Base-by-base conservation (phyloP, 1,140 invertebrate species). In the Notospermus geniculatus region DNA sequence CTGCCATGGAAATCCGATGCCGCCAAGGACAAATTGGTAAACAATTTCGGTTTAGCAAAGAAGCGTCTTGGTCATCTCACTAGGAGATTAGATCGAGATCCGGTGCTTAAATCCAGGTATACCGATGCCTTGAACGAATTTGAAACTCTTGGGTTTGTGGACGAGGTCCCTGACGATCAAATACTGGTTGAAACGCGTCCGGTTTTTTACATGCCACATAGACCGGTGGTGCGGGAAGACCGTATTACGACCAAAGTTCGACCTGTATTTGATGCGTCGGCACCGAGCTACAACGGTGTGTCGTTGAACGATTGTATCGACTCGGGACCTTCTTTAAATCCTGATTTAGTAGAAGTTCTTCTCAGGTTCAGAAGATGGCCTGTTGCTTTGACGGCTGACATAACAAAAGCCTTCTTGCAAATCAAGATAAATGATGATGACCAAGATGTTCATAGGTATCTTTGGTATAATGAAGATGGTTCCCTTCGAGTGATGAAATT, bases 191-290 rank as follows among this genome's bases (percentile, higher is more conserved):
- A n/a, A n/a, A 5, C 54, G 2, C n/a, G 9, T 29, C 54, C 54
- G 7, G n/a, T 27, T 9, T 55, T n/a, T 73, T 75, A 84, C 78
- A 74, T 83, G 9, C 79, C 82, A 1, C 83, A 84, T 71, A 80
- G 82, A 41, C 58, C 54, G 0, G 77, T 84, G 0, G 61, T 75
- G 5, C 66, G 67, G 9, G 60, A 64, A 57, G 70, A 65, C 28
- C 64, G 65, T 19, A 43, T 22, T 0, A 75, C 76, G 1, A 75
- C 77, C 1, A 77, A 81, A 64, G 50, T 75, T 0, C 65, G 80
- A 1, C 65, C 74, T 13, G 79, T 82, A 2, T 80, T 79, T 57
- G 79, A 82, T 65, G 76, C 71, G 0, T 76, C 74, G 11, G 70
- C 65, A 13, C 64, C 76, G 57, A 41, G 64, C 0, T 55, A 36